Evolutionary conservation across 2,113 vertebrate genomes (phyloP), one percentile per base, ranked within the genome.

Genomic region (Acrocephalus kingi): DNA sequence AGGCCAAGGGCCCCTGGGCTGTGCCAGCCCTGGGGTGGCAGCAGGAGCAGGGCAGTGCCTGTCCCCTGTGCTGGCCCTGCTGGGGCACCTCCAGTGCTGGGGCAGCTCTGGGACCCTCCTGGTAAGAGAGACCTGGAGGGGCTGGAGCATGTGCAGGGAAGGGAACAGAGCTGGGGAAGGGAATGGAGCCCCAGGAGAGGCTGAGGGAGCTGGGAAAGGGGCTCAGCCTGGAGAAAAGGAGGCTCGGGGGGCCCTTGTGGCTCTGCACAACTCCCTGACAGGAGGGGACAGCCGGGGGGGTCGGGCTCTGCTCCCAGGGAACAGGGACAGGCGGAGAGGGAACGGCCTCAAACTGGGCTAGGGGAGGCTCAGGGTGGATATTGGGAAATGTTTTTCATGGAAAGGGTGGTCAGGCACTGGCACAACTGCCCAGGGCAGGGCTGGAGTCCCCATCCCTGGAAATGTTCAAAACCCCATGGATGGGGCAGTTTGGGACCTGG

Each of bases 351-450:
- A 45, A 30, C 43, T 85, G 83, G 10, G 35, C 35, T 37, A 58
- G 72, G 52, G 31, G 4, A 51, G 37, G 21, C 0, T 1, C 25
- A 58, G 25, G 30, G 0, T 11, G 45, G 43, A 35, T 1, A 1
- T 3, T 4, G 37, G 31, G 24, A 4, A 5, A 0, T 13, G 8
- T 52, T 0, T 1, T 25, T 0, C 51, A 6, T 20, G 23, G 28
- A 20, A 15, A 52, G 9, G 6, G 9, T 4, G 0, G 6, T 30
- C 17, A 5, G 0, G 13, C 24, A 0, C 1, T 52, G 48, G 39
- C 1, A 48, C 28, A 55, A 24, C 51, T 51, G 45, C 45, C 35
- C 45, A 43, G 51, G 51, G 43, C 21, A 56, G 30, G 0, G 35
- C 0, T 37, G 76, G 22, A 27, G 2, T 58, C 3, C 9, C 27